Conservation (phyloP, 2,797 vertebrate genomes). For the Crypturellus tataupa region DNA sequence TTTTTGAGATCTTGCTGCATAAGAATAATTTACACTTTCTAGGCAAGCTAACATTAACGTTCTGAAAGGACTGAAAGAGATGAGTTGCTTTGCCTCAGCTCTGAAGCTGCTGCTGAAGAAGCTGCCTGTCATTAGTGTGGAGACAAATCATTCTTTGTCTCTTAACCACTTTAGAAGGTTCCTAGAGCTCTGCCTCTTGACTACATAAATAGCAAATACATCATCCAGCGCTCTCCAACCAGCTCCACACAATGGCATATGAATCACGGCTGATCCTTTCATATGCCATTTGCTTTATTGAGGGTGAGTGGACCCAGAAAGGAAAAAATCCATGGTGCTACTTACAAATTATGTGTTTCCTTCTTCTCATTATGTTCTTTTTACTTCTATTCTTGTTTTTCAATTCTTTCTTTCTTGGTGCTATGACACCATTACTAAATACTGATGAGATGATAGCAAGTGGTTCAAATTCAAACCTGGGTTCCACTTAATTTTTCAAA, state of each 20-base stretch:
- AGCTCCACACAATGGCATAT: not conserved
- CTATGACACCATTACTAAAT: not conserved
- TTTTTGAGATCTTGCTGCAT: not conserved
- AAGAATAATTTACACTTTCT: not conserved
- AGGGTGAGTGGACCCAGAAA: slow-evolving; percentile 3
- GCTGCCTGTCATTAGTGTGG: slow-evolving; percentile 18
- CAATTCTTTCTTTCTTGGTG: not conserved
- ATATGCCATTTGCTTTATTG: not conserved
- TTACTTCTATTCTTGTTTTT: not conserved
- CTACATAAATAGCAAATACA: slow-evolving; percentile 57
- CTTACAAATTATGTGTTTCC: not conserved
- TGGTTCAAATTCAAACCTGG: not conserved
- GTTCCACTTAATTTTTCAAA: not conserved
- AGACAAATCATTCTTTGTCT: slow-evolving; percentile 46
- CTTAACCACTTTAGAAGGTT: slow-evolving; percentile 37
- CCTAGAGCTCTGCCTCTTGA: slow-evolving; percentile 35
- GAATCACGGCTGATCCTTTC: slow-evolving; percentile 35
- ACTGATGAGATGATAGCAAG: not conserved
- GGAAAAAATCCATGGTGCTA: not conserved
- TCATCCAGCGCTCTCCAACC: not conserved
- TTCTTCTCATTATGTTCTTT: not conserved
- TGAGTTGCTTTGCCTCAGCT: not conserved
- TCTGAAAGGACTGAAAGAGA: not conserved
- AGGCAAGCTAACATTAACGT: not conserved
- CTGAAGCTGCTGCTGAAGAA: slow-evolving; percentile 11